Evolutionary conservation across 1,140 invertebrate species (phyloP).

Genomic region (Drosophila nannoptera): DNA sequence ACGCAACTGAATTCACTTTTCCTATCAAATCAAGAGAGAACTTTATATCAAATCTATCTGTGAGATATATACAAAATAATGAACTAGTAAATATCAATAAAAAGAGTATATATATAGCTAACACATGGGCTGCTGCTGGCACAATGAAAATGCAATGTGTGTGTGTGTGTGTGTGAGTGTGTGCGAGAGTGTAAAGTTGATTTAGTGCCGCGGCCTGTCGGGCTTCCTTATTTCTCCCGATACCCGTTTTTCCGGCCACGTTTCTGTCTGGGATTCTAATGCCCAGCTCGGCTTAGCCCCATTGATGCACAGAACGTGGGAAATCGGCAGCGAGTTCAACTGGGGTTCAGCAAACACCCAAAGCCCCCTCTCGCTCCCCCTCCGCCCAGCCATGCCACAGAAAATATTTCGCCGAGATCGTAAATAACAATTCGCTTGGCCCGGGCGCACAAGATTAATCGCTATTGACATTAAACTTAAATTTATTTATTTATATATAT

Average conservation of each 20-base stretch:
- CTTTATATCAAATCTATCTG: too few relatives aligned
- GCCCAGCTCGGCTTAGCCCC: slow-evolving; percentile 2
- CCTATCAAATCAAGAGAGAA: too few relatives aligned
- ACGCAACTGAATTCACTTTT: too few relatives aligned
- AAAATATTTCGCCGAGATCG: slow-evolving; percentile 16
- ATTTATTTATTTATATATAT: slow-evolving; percentile 30
- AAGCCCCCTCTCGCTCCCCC: neutral
- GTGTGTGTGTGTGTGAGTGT: neutral
- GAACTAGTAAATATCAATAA: too few relatives aligned
- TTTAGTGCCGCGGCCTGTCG: slow-evolving; percentile 28
- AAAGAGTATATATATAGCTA: too few relatives aligned
- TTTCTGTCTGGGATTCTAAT: slow-evolving; percentile 6
- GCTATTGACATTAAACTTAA: slow-evolving; percentile 34
- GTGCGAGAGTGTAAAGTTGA: slow-evolving; percentile 26
- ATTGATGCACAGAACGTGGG: slow-evolving; percentile 27
- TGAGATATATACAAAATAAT: too few relatives aligned
- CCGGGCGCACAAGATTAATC: slow-evolving; percentile 26
- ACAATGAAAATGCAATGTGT: slow-evolving; percentile 9
- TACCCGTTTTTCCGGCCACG: neutral
- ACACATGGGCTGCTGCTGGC: slow-evolving; percentile 9
- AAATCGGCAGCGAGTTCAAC: slow-evolving; percentile 30
- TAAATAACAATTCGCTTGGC: slow-evolving; percentile 40
- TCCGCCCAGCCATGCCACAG: neutral
- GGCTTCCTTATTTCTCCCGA: slow-evolving; percentile 4
- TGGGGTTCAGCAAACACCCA: slow-evolving; percentile 10